Base-by-base conservation (phyloP, 2,888 invertebrate species). In the Eutolmus rufibarbis region DNA sequence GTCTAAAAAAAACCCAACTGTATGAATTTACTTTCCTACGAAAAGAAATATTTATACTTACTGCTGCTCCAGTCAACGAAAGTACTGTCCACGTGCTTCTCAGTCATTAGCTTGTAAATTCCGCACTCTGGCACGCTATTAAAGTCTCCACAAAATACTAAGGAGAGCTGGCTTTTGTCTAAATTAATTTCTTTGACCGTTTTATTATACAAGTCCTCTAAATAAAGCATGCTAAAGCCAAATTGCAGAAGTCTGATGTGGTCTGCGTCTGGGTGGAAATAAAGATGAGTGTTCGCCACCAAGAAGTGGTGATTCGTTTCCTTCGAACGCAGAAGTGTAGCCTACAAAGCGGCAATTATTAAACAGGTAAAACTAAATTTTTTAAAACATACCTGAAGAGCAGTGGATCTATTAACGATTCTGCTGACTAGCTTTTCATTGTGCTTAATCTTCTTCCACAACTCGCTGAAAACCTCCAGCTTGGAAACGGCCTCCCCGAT, bases 111-210 rank as follows among this genome's bases (percentile, higher is more conserved):
- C 90, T 96, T 94, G 92, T 95, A 97, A 90, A 98, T 95, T 0
- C 97, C 97, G 91, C 96, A 96, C 85, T 95, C 95, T 0, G 98
- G 98, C 1, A 95, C 95, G 91, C 97, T 97, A 91, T 99, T 99
- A 90, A 98, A 98, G 92, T 99, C 99, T 0, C 99, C 99, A 92
- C 97, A 97, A 89, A 98, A 94, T 87, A 98, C 92, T 1, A 97
- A 90, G 1, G 96, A 95, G 1, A 87, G 23, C n/a, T 86, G 56
- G n/a, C 19, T 37, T 74, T 79, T 66, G 5, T 43, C 43, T 28
- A 46, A 7, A 9, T 46, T 28, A 40, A 97, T 93, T 51, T 93
- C 92, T n/a, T 91, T 90, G 77, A 89, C 88, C 5, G 90, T 90
- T 89, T 93, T 90, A 86, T 91, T 90, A 87, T 93, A 93, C 40